Evolutionary conservation across 2,888 invertebrate genomes (phyloP), one percentile per base, ranked within the genome.

Genomic region (Protodeltote pygarga): DNA sequence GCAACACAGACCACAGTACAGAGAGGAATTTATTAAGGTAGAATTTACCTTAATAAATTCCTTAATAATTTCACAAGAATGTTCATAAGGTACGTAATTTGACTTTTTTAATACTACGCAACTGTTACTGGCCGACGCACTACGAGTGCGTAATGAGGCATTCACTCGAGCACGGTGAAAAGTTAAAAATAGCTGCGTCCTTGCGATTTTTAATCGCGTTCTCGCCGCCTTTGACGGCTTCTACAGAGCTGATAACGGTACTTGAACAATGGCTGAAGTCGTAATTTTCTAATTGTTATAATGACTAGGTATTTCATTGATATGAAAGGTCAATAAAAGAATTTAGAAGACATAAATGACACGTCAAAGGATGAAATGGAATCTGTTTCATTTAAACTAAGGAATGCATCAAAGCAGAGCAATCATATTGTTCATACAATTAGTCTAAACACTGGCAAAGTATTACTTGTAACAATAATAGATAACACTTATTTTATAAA

Each of bases 151-250:
- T 38, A 55, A 24, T 13, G 41, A 55, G 38, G 61, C 61, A 69
- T 52, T 69, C 62, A 42, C 69, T 57, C 49, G 66, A 65, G 57
- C 46, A 60, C 41, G 38, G 47, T 40, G 46, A 46, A 46, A 54
- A 20, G 63, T 53, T 70, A 70, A 62, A 70, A 66, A 70, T 70
- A 66, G 50, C 46, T 31, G 58, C 51, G 70, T 54, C 70, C 66
- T 66, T 66, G 70, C 41, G 41, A 44, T 66, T 65, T 59, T 70
- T 46, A 47, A 69, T 69, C 51, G 58, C 23, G 33, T 58, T 62
- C 49, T 65, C 52, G 39, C 31, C 38, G 63, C 28, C 44, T 69
- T 66, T 21, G 37, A 37, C 35, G 41, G 33, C 35, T 28, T 40
- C 31, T 37, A 21, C 28, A 21, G 16, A 34, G 41, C 45, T 54